Evolutionary conservation across 2,888 invertebrate species (phyloP), one percentile per base, ranked within the genome.

Genomic region (Tanypteryx hageni): DNA sequence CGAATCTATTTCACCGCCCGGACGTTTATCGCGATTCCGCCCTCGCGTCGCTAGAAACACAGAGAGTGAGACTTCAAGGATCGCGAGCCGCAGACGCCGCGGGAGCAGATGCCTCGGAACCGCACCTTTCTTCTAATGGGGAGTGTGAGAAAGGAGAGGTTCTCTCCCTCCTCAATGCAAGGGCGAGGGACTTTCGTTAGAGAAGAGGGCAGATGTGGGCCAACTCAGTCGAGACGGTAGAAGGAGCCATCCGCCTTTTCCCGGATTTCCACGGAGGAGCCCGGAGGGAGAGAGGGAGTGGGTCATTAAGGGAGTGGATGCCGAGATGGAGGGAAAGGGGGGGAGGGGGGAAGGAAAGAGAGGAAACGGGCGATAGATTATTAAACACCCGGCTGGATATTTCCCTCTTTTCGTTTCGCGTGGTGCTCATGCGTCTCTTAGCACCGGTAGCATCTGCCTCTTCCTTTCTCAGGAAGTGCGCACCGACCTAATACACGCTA

Each of bases 371-470:
- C 82, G 82, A 82, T 82, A 44, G 82, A 82, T 82, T 82, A 82
- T 82, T 82, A 82, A 82, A 44, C 82, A 44, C 82, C 76, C n/a
- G 22, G 76, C 76, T 27, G 76, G 44, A n/a, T 11, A 11, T 27
- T 57, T 22, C 83, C 83, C n/a, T n/a, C n/a, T 82, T 44, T 10
- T 83, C 83, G 83, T 83, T 83, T 83, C 83, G 83, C 83, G 83
- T 57, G 83, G 83, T 18, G 83, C 83, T n/a, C 83, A 83, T 83
- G 83, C 83, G 83, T 83, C 57, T 57, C 83, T 83, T 83, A 83
- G 83, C 83, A 83, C 57, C 83, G 44, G 83, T 44, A 44, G 44
- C 44, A 44, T 44, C 44, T 44, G 44, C 44, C 44, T 44, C 44
- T 44, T 44, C 44, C 44, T 44, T 44, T 44, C 44, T 44, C 44